A percentile compares a stretch with the other conserved stretches of the same genome.
phyloP scores from a whole-genome alignment of 2,113 vertebrate species.

The Poicephalus gulielmi region DNA sequence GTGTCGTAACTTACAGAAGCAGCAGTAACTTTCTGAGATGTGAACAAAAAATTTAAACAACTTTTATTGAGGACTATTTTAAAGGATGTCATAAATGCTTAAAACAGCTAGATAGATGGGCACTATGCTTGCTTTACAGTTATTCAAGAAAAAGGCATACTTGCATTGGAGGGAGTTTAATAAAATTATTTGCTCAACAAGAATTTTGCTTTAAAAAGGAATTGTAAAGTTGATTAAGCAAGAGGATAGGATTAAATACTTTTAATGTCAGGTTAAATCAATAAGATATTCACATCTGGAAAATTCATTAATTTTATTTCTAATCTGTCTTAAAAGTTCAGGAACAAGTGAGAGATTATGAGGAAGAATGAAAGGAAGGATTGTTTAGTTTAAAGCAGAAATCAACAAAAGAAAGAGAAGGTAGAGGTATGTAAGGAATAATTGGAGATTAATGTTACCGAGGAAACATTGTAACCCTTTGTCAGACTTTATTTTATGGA shows the following conservation, averaged over 20 bases:
- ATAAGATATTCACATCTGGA: background rate
- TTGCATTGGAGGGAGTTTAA: background rate
- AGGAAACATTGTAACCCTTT: background rate
- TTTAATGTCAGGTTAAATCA: background rate
- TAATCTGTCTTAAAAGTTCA: background rate
- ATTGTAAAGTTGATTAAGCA: background rate
- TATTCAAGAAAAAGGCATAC: background rate
- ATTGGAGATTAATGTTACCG: background rate
- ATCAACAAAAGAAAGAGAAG: background rate
- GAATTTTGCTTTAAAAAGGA: background rate
- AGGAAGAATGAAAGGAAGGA: background rate
- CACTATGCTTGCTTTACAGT: background rate
- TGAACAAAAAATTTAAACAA: background rate
- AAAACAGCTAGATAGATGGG: background rate
- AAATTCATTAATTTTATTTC: background rate
- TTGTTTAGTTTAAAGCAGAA: background rate
- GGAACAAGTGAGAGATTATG: background rate
- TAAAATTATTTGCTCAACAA: background rate
- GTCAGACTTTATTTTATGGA: background rate
- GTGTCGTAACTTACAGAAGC: background rate
- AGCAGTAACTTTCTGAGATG: background rate
- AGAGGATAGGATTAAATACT: background rate
- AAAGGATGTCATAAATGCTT: background rate
- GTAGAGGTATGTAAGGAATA: background rate
- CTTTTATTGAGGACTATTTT: background rate